phyloP scores from a whole-genome alignment of 2,888 invertebrate species.

The Caenorhabditis uteleia region DNA sequence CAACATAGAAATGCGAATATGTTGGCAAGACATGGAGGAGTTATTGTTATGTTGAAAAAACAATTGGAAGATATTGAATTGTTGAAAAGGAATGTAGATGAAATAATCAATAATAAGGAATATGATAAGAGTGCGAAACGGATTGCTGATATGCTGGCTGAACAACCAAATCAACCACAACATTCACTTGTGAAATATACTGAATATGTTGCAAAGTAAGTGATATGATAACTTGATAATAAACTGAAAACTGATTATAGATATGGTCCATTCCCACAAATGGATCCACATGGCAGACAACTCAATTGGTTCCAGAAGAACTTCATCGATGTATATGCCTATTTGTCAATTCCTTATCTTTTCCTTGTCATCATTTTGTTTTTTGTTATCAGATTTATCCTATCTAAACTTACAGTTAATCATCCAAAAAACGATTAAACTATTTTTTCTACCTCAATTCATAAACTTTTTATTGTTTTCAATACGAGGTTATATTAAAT shows the following conservation, averaged over 20 bases:
- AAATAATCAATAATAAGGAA: slow-evolving; percentile 7
- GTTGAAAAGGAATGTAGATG: slow-evolving; percentile 7
- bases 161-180: slow-evolving; percentile 27
- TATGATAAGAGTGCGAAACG: slow-evolving; percentile 10
- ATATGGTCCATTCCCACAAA: slow-evolving; percentile 27
- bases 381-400: not conserved
- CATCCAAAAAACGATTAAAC: not conserved
- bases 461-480: not conserved
- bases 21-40: slow-evolving; percentile 29
- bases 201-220: slow-evolving; percentile 26
- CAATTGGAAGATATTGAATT: slow-evolving; percentile 16
- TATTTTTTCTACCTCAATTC: not conserved
- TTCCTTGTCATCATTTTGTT: not conserved
- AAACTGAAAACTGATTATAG: not conserved
- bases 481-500: too few species aligned
- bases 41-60: slow-evolving; percentile 18
- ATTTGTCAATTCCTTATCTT: not conserved
- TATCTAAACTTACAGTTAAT: not conserved
- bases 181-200: slow-evolving; percentile 21
- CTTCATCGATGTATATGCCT: slow-evolving; percentile 6
- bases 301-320: slow-evolving; percentile 17
- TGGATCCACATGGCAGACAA: slow-evolving; percentile 14
- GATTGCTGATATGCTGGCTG: slow-evolving; percentile 10
- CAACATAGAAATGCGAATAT: slow-evolving; percentile 40
- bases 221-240: not conserved